Evolutionary conservation across 2,113 vertebrate genomes (phyloP).

Genomic region (Anolis sagrei): DNA sequence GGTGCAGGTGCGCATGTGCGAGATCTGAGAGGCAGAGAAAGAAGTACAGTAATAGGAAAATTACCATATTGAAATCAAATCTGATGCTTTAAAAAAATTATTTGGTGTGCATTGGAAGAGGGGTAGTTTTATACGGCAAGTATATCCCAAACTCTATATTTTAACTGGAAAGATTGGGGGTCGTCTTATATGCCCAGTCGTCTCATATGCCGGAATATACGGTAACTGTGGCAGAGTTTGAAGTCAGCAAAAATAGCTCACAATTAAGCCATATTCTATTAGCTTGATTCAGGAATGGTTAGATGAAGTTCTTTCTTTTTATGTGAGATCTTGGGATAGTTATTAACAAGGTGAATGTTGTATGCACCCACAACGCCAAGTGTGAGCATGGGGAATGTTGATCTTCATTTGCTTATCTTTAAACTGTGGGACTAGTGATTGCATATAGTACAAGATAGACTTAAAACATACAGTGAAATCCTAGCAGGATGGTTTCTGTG

Average conservation of each 20-base stretch:
- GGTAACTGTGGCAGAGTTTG: neutral
- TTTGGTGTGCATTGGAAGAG: too few relatives aligned
- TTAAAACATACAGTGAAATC: neutral
- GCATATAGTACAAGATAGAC: neutral
- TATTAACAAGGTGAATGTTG: slow-evolving; percentile 20
- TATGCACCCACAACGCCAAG: neutral
- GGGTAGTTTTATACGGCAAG: too few relatives aligned
- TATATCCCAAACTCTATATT: too few relatives aligned
- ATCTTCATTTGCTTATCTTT: neutral
- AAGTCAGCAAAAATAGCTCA: neutral
- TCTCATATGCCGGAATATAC: too few relatives aligned
- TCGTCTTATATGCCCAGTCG: too few relatives aligned
- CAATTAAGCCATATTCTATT: neutral
- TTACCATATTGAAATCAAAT: too few relatives aligned
- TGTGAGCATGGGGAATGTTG: neutral
- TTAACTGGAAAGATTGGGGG: too few relatives aligned
- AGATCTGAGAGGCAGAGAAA: too few relatives aligned
- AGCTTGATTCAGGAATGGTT: slow-evolving; percentile 1
- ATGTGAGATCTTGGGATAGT: neutral
- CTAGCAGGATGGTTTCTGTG: neutral
- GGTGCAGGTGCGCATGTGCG: too few relatives aligned
- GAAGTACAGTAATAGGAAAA: too few relatives aligned
- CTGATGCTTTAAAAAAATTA: too few relatives aligned
- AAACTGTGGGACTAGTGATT: neutral
- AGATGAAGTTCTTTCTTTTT: neutral